Base-by-base conservation (phyloP, 2,797 vertebrate species). In the Siniperca obscura region DNA sequence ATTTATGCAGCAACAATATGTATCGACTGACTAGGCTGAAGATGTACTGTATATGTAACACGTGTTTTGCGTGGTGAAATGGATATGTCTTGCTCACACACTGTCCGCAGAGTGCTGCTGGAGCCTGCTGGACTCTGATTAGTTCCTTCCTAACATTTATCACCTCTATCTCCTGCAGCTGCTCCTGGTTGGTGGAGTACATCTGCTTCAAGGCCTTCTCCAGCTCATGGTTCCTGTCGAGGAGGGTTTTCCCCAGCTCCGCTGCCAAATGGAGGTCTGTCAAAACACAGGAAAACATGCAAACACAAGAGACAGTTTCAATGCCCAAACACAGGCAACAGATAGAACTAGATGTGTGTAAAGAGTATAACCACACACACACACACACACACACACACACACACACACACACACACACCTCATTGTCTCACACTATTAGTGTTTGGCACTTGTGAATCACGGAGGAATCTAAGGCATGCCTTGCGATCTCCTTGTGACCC, bases 81-180 rank as follows among this genome's bases (percentile, higher is more conserved):
- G 71, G 19, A 30, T 19, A 22, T 12, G 46, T 10, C 25, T 59
- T 2, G 25, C 17, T 48, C 65, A 36, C 34, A 57, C 0, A n/a
- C 16, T 6, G 10, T 36, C 38, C 50, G 25, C n/a, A 62, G 30
- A 57, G 21, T 36, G 40, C 53, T 25, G n/a, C 48, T 53, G 44
- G 56, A 53, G 66, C 46, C 55, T 70, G 3, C 56, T 46, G 19
- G 34, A 25, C 27, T 74, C 30, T n/a, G 27, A 60, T 69, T 36
- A 25, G 7, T 25, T 77, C 60, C 62, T 64, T 59, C 27, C 76
- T 53, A 78, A 78, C 50, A 76, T 86, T 14, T 52, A 67, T 93
- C 95, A 99, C 98, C 97, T 99, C 98, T 46, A 99, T 98, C 92
- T 99, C 98, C 92, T 97, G 98, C 88, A 98, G 89, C 94, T 99